A percentile compares a stretch with the other conserved stretches of the same genome.
These are phyloP conservation scores for Circaetus cinerascens DNA, from an alignment of 2,113 vertebrate species.

Conservation along the genomic window DNA sequence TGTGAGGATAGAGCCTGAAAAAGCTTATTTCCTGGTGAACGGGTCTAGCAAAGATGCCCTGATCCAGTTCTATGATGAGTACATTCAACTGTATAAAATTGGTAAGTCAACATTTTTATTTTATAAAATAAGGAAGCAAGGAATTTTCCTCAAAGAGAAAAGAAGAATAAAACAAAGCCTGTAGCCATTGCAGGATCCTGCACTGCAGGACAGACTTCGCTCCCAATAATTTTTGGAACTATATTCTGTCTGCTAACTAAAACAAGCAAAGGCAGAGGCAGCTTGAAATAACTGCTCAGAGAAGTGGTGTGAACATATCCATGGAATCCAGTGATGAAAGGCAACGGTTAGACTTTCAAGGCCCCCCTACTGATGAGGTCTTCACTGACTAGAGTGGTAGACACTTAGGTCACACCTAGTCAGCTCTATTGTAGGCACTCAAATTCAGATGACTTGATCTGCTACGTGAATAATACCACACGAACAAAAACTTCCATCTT, in stretches of 20 bases:
- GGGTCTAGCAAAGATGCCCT: not conserved
- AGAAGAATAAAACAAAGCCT: not conserved
- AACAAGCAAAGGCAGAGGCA: not conserved
- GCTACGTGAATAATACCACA: not conserved
- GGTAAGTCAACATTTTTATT: slow-evolving; percentile 12
- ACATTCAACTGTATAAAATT: not conserved
- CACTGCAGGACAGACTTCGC: not conserved
- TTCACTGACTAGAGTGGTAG: not conserved
- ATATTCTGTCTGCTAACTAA: not conserved
- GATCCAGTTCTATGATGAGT: slow-evolving; percentile 2
- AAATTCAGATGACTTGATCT: not conserved
- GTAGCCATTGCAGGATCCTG: not conserved
- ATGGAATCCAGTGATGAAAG: not conserved
- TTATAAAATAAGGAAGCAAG: not conserved
- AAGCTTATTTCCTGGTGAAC: not conserved
- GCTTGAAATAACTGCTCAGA: not conserved
- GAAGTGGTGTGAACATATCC: not conserved
- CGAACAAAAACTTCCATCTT: not conserved
- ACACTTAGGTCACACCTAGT: not conserved
- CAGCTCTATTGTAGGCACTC: not conserved
- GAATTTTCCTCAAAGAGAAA: not conserved
- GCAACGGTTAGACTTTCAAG: not conserved
- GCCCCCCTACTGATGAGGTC: no score
- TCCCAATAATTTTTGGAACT: not conserved
- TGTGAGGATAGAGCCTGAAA: accelerated